phyloP scores from a whole-genome alignment of 2,113 vertebrate species.

The Cochlearius cochlearius region DNA sequence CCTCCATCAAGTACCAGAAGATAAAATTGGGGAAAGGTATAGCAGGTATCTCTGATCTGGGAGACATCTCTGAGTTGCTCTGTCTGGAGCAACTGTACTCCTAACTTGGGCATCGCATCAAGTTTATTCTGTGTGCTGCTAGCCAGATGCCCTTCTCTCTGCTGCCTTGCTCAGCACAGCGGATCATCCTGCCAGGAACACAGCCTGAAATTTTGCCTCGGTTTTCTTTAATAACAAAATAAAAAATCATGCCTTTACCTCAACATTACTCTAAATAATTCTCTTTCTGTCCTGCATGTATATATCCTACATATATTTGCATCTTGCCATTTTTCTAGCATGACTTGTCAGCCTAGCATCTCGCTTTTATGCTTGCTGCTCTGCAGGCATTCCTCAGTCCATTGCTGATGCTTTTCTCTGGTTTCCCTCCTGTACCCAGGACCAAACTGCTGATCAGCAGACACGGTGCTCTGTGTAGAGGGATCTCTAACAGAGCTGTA shows the following conservation, averaged over 20 bases:
- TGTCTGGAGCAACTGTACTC: background rate
- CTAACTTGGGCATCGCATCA: background rate
- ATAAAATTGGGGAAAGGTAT: background rate
- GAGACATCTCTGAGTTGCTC: background rate
- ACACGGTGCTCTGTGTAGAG: background rate
- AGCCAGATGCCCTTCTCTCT: background rate
- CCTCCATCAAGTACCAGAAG: background rate
- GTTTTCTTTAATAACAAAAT: background rate
- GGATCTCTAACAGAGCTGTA: background rate
- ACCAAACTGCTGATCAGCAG: background rate
- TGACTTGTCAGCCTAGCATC: background rate
- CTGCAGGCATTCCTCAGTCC: background rate
- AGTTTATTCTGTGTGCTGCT: background rate
- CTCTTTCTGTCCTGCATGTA: background rate
- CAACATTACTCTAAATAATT: background rate
- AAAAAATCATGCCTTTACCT: background rate
- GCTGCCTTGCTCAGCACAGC: background rate
- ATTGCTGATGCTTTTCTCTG: background rate
- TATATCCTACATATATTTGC: background rate
- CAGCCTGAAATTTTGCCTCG: background rate
- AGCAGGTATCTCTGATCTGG: background rate
- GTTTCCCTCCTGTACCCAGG: background rate
- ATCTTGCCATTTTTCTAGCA: background rate
- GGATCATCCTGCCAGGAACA: background rate
- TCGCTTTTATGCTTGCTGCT: background rate